These are phyloP conservation scores for Bubalus kerabau DNA, from an alignment of 2,113 vertebrate species.

Conservation along the genomic window DNA sequence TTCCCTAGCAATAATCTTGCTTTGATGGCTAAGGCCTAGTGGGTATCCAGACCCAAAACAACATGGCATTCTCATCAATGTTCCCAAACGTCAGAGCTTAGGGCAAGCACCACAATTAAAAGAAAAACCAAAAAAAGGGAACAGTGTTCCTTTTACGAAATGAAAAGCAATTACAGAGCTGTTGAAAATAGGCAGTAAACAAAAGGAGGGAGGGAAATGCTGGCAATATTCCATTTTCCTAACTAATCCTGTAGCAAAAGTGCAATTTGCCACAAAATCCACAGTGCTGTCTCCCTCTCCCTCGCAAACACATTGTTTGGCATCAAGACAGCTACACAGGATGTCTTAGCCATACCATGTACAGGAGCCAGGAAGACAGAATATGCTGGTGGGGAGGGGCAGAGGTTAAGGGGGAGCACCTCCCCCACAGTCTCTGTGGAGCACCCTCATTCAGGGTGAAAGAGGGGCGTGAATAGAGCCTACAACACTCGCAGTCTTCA, in stretches of 20 bases:
- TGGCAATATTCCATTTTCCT: constrained; percentile 53
- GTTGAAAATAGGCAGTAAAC: constrained; percentile 65
- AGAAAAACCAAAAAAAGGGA: constrained; percentile 51
- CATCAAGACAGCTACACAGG: not conserved
- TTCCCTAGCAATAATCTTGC: not conserved
- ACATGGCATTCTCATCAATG: not conserved
- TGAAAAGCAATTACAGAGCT: constrained; percentile 64
- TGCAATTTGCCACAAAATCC: constrained; percentile 57
- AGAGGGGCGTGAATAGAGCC: not conserved
- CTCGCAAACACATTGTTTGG: not conserved
- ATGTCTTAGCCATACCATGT: not conserved
- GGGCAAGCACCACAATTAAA: constrained; percentile 53
- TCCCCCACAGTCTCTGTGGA: not conserved
- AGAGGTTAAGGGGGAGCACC: not conserved
- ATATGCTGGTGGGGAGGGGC: not conserved
- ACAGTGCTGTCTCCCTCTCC: not conserved
- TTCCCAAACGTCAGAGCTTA: constrained; percentile 33
- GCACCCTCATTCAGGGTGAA: not conserved
- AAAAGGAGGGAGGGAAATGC: constrained; percentile 43
- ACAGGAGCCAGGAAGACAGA: not conserved
- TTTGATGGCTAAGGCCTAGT: constrained; percentile 17
- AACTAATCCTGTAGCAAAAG: constrained; percentile 52
- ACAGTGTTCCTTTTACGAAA: constrained; percentile 64
- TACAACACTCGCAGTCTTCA: constrained; percentile 52
- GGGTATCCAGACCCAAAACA: constrained; percentile 27